A percentile compares a stretch with the other conserved stretches of the same genome.
Conservation (phyloP, 2,797 vertebrate genomes). For the Muscicapa comitata region DNA sequence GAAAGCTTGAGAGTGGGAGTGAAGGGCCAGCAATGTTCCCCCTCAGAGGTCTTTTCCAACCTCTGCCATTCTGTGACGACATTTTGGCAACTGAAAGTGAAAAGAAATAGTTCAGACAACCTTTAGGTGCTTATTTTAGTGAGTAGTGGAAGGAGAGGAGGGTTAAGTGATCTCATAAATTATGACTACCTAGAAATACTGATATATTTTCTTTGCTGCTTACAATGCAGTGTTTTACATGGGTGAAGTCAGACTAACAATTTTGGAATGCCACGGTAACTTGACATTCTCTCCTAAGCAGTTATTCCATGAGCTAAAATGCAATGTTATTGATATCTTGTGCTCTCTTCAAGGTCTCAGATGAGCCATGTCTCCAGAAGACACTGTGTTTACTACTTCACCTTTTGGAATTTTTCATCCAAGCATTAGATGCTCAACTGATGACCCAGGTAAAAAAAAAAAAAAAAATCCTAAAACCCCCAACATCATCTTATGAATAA, state of each 20-base stretch:
- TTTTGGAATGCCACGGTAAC: not conserved
- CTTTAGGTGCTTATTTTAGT: not conserved
- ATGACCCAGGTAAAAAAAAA: conserved; percentile 80
- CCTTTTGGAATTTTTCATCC: conserved; percentile 79
- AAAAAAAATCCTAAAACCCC: not conserved
- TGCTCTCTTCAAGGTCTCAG: conserved; percentile 76
- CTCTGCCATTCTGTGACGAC: not conserved
- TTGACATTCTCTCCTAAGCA: not conserved
- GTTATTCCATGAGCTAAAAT: not conserved
- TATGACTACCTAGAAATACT: not conserved
- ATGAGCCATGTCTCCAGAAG: conserved; percentile 76
- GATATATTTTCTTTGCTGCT: not conserved
- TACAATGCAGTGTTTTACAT: not conserved
- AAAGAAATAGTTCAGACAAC: not conserved
- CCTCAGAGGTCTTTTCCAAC: not conserved
- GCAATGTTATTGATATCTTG: not conserved
- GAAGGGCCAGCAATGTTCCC: not conserved
- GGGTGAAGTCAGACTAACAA: not conserved
- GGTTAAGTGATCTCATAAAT: not conserved
- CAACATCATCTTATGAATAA: not conserved
- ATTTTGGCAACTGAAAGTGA: not conserved
- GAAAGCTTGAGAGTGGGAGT: not conserved
- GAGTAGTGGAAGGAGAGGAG: not conserved
- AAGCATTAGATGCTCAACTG: conserved; percentile 76
- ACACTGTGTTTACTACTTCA: conserved; percentile 82